Percentiles rank a stretch among this genome's conserved stretches.
phyloP scores from a whole-genome alignment of 2,113 vertebrate species.

The Notothenia coriiceps region DNA sequence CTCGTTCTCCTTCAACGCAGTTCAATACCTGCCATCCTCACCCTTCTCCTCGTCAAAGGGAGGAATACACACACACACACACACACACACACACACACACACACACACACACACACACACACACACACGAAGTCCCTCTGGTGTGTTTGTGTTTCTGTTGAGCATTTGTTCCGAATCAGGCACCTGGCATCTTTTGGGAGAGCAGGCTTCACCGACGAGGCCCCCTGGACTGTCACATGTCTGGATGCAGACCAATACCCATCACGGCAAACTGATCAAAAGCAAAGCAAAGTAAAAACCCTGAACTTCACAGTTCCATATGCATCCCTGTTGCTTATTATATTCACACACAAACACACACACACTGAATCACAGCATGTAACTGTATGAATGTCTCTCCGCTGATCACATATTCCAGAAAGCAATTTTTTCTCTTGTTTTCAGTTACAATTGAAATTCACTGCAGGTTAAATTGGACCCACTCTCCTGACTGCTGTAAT shows the following conservation, averaged over 20 bases:
- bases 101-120: slow-evolving; percentile 7
- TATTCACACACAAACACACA: slow-evolving; percentile 40
- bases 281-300: slow-evolving; percentile 56
- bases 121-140: slow-evolving; percentile 52
- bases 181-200: slow-evolving; percentile 73
- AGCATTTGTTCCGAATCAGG: slow-evolving; percentile 84
- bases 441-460: slow-evolving; percentile 67
- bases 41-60: slow-evolving; percentile 41
- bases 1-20: slow-evolving; percentile 73
- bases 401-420: slow-evolving; percentile 64
- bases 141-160: slow-evolving; percentile 78
- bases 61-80: slow-evolving; percentile 22
- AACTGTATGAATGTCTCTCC: slow-evolving; percentile 53
- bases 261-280: slow-evolving; percentile 69
- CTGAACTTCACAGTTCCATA: slow-evolving; percentile 66
- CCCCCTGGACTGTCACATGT: slow-evolving; percentile 80
- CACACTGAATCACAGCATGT: slow-evolving; percentile 43
- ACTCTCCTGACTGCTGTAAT: slow-evolving; percentile 65
- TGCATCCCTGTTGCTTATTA: slow-evolving; percentile 66
- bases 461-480: slow-evolving; percentile 64
- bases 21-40: slow-evolving; percentile 71
- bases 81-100: slow-evolving; percentile 16
- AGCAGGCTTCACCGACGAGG: slow-evolving; percentile 68
- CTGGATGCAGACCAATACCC: slow-evolving; percentile 81
- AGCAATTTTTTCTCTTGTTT: slow-evolving; percentile 60